Base-by-base conservation (phyloP, 2,113 vertebrate genomes). In the Oxyruncus cristatus region DNA sequence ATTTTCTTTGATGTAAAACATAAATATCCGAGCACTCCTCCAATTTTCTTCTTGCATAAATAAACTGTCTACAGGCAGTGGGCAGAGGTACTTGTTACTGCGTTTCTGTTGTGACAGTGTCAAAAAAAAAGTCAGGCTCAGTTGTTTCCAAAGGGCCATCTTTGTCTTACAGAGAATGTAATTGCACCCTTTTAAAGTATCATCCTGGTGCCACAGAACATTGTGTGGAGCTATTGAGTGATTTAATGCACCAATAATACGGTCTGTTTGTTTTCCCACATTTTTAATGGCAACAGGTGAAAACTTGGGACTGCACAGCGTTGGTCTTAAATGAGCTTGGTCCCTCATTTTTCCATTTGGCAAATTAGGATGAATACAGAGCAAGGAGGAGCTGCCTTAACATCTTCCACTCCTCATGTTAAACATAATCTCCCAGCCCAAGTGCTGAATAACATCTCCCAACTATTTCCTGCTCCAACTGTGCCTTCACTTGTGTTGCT, bases 401-500 rank as follows among this genome's bases (percentile, higher is more conserved):
- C 26, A 46, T 68, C 80, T 89, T 47, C 86, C 53, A 37, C 68
- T 78, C 85, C 84, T 90, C 86, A 26, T 20, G 52, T 75, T 89
- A 87, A 92, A 85, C 67, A 44, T 87, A 77, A 91, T 93, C 93
- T 92, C 52, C 73, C 70, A 89, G 49, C 68, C 79, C 70, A 28
- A 84, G 90, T 87, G 72, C 90, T 84, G 85, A 96, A 93, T 82
- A 85, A 72, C 92, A 89, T 87, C 88, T 89, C 84, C 77, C 89
- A 82, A 72, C 89, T 82, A 44, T 76, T 92, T 56, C 77, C 73
- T 49, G 33, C 61, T 95, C 89, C 87, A 61, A 30, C 75, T 96
- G 87, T 82, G 91, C 81, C 74, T 96, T 95, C 62, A 15, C 89
- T 89, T 46, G 56, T 37, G 77, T 75, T 58, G 89, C 89, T 89